Conservation (phyloP, 2,797 vertebrate species). For the Columba guinea region DNA sequence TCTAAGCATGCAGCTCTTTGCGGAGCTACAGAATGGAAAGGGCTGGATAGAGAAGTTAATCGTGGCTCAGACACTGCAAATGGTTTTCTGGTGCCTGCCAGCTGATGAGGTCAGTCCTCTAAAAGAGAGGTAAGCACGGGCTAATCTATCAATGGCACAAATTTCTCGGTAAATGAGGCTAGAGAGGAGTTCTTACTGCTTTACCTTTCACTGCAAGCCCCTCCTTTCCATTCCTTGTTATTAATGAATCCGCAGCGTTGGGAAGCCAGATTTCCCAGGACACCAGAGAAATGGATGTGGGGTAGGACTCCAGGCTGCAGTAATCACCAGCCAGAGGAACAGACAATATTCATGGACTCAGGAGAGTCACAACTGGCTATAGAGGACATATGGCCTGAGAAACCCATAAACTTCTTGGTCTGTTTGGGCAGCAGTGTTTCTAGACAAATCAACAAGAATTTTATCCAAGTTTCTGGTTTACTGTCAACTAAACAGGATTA, state of each 20-base stretch:
- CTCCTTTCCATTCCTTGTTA: neutral
- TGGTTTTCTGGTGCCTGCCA: neutral
- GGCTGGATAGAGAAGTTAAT: neutral
- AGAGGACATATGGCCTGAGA: neutral
- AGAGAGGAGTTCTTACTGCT: neutral
- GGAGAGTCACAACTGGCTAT: neutral
- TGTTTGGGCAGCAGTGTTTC: neutral
- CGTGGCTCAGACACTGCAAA: neutral
- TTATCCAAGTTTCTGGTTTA: neutral
- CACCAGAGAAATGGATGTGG: neutral
- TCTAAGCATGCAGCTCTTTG: neutral
- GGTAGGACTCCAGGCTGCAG: neutral
- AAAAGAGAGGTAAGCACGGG: conserved; percentile 18
- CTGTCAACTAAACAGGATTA: neutral
- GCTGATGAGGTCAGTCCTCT: conserved; percentile 26
- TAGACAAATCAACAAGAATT: neutral
- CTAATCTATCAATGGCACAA: conserved; percentile 18
- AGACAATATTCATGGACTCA: neutral
- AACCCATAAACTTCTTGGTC: neutral
- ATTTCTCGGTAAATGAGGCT: neutral
- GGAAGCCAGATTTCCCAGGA: conserved; percentile 7
- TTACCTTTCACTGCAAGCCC: neutral
- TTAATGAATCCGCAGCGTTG: neutral
- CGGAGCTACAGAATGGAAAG: neutral
- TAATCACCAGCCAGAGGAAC: neutral